Base-by-base conservation (phyloP, 2,797 vertebrate genomes). In the Sebastes variabilis region DNA sequence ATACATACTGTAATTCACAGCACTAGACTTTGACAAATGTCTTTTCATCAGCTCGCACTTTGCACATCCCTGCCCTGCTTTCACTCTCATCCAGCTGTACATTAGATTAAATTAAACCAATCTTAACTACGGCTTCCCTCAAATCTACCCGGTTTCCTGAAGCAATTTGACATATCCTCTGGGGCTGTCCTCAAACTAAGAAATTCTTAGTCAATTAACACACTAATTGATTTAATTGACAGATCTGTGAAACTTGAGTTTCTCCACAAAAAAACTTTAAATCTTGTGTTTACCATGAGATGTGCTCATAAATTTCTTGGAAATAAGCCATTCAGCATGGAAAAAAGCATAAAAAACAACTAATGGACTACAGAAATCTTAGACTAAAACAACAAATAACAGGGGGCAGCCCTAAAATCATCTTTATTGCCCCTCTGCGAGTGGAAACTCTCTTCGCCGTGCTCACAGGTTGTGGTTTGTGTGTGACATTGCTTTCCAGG, bases 401-500 rank as follows among this genome's bases (percentile, higher is more conserved):
- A 16, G 38, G 38, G 38, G 38, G 38, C 38, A 42, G 38, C 38
- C 38, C 38, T 42, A 42, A 22, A 10, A 29, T 24, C n/a, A 4
- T 75, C 52, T 66, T 75, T 56, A 70, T 49, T 54, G 72, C 24
- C 24, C 34, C 8, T 4, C 3, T 5, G 12, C 13, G 11, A 38
- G 66, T 61, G 60, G 36, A 46, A 38, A 55, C 46, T 14, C 20
- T 24, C 25, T 10, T 14, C 9, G 8, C n/a, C 22, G 1, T 22
- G 29, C 75, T 82, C 25, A 72, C 13, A 20, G 61, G 70, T 36
- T 25, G 36, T 71, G 52, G 36, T 38, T 7, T 22, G 34, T 52
- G 49, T 36, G 13, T 78, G 78, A 79, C 42, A 1, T 62, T 24
- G 16, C 30, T 20, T 30, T 58, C 9, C 58, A 93, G 95, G 95